These are phyloP conservation scores for Drosophila mimetica DNA, from an alignment of 2,888 invertebrate genomes.

Conservation along the genomic window DNA sequence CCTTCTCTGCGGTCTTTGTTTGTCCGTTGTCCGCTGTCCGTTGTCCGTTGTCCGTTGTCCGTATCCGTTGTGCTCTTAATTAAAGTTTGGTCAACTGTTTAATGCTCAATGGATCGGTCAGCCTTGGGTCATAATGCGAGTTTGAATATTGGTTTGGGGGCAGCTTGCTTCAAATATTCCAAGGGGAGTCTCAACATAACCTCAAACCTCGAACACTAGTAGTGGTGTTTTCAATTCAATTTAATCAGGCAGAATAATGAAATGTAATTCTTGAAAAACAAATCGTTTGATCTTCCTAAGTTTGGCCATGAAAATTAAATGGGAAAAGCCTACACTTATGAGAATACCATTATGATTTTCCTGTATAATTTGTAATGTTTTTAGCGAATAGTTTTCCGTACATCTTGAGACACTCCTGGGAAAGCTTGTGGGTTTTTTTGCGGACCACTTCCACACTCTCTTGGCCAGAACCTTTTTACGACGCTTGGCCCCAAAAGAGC, in stretches of 20 bases:
- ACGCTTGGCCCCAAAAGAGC: constrained; percentile 37
- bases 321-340: too few species aligned
- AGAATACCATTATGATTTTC: too few species aligned
- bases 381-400: not conserved
- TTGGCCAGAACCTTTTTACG: constrained; percentile 27
- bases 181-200: not conserved
- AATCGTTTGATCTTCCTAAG: not conserved
- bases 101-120: constrained; percentile 27
- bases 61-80: constrained; percentile 64
- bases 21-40: constrained; percentile 34
- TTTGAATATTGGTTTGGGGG: constrained; percentile 3
- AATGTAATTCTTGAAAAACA: not conserved
- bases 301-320: not conserved
- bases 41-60: too few species aligned
- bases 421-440: not conserved
- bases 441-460: not conserved
- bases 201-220: too few species aligned
- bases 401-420: not conserved
- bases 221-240: not conserved
- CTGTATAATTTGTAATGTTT: not conserved
- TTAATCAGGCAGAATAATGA: not conserved
- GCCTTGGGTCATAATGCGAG: constrained; percentile 13
- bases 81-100: constrained; percentile 71
- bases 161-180: too few species aligned
- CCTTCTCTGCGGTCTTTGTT: constrained; percentile 31